Percentiles rank a stretch among this genome's conserved stretches.
phyloP scores from a whole-genome alignment of 2,888 invertebrate genomes.

The Tachina grossa region DNA sequence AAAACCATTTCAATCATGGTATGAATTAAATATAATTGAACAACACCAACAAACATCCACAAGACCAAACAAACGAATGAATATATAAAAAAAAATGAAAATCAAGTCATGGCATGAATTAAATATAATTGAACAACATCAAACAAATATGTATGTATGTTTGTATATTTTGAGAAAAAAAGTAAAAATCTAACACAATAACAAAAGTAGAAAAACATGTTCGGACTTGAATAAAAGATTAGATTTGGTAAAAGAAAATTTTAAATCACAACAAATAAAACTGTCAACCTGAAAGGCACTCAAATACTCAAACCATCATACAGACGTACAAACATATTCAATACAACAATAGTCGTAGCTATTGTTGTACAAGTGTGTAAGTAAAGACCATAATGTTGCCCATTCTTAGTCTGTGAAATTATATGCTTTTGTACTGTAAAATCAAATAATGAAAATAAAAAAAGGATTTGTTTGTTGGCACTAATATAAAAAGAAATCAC shows the following conservation, averaged over 20 bases:
- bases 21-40: slow-evolving; percentile 50
- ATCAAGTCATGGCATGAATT: slow-evolving; percentile 41
- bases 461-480: slow-evolving; percentile 1
- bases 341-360: not conserved
- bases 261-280: slow-evolving; percentile 16
- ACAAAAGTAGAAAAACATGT: slow-evolving; percentile 45
- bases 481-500: not conserved
- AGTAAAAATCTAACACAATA: slow-evolving; percentile 19
- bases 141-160: too few species aligned
- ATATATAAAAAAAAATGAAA: not conserved
- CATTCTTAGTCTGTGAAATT: not conserved
- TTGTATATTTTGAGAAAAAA: not conserved
- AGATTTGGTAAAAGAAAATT: slow-evolving; percentile 19
- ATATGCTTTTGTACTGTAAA: not conserved
- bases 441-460: not conserved
- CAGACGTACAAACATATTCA: not conserved
- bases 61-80: not conserved
- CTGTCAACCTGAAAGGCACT: slow-evolving; percentile 11
- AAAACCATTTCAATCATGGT: slow-evolving; percentile 37
- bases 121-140: slow-evolving; percentile 36
- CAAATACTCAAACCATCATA: not conserved
- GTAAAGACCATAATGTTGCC: not conserved
- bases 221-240: slow-evolving; percentile 45
- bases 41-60: not conserved
- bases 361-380: not conserved